Evolutionary conservation across 1,140 invertebrate genomes (phyloP).

Genomic region (Oscheius sp.): DNA sequence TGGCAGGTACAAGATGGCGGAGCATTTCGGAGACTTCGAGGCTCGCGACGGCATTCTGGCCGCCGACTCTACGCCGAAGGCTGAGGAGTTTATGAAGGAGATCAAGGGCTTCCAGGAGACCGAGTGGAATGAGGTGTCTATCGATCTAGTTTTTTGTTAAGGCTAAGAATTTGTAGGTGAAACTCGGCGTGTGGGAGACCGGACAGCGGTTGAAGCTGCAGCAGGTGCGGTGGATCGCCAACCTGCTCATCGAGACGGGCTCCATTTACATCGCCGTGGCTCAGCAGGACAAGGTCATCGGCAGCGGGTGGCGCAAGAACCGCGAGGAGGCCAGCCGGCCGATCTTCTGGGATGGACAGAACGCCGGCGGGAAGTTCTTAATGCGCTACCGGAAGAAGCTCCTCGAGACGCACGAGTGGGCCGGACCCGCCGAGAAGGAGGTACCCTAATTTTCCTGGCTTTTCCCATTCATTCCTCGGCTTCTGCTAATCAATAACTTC

Average conservation of each 20-base stretch:
- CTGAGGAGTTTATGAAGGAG: constrained; percentile 49
- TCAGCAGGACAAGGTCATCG: constrained; percentile 55
- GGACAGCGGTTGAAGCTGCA: constrained; percentile 50
- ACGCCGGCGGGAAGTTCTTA: constrained; percentile 50
- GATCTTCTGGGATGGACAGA: constrained; percentile 54
- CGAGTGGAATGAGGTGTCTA: constrained; percentile 47
- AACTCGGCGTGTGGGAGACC: constrained; percentile 44
- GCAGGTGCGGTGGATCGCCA: constrained; percentile 48
- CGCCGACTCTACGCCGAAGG: constrained; percentile 39
- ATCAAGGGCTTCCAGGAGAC: constrained; percentile 48
- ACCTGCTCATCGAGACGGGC: constrained; percentile 45
- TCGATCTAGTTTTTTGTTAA: too few relatives aligned
- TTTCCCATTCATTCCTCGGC: constrained; percentile 22
- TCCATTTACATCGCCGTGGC: constrained; percentile 49
- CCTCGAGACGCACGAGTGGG: constrained; percentile 36
- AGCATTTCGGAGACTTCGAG: constrained; percentile 46
- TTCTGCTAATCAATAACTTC: constrained; percentile 6
- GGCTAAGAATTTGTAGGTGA: too few relatives aligned
- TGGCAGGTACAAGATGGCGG: constrained; percentile 57
- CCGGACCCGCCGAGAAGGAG: constrained; percentile 45
- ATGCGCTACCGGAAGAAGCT: constrained; percentile 50
- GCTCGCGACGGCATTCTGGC: constrained; percentile 49
- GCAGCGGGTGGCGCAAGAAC: constrained; percentile 57
- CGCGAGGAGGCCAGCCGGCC: constrained; percentile 55
- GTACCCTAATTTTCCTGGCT: not conserved